A percentile compares a stretch with the other conserved stretches of the same genome.
These are phyloP conservation scores for Hermetia illucens DNA, from an alignment of 1,140 invertebrate species.

Conservation along the genomic window DNA sequence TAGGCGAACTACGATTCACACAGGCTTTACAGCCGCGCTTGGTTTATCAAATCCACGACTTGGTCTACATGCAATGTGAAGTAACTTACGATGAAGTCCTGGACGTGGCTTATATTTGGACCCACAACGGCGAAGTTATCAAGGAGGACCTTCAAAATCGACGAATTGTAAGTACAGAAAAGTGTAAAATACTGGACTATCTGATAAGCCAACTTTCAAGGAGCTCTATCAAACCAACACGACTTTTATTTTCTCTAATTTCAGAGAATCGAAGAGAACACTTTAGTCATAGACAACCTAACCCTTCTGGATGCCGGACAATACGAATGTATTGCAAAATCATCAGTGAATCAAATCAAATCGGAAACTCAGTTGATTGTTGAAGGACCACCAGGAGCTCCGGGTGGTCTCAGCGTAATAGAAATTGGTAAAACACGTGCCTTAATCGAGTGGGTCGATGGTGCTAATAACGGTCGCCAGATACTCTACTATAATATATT, in stretches of 20 bases:
- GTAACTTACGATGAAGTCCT: slow-evolving; percentile 66
- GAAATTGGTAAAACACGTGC: slow-evolving; percentile 61
- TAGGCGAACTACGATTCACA: slow-evolving; percentile 54
- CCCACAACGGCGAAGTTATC: slow-evolving; percentile 69
- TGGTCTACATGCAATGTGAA: slow-evolving; percentile 62
- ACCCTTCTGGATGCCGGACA: slow-evolving; percentile 74
- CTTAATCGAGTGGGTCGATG: slow-evolving; percentile 78
- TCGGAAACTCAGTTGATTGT: slow-evolving; percentile 56
- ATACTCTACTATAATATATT: slow-evolving; percentile 65
- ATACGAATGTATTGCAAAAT: slow-evolving; percentile 79
- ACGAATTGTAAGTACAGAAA: slow-evolving; percentile 31
- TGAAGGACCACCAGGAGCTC: slow-evolving; percentile 71
- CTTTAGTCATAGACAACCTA: slow-evolving; percentile 64
- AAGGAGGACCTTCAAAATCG: slow-evolving; percentile 43
- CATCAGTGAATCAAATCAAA: slow-evolving; percentile 66
- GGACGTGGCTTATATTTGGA: slow-evolving; percentile 83
- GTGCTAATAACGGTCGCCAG: slow-evolving; percentile 62
- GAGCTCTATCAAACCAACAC: too few species aligned
- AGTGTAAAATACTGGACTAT: too few species aligned
- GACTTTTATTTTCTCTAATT: slow-evolving; percentile 30
- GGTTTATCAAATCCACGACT: slow-evolving; percentile 48
- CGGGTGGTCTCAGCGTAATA: slow-evolving; percentile 61
- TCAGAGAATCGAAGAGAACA: slow-evolving; percentile 48
- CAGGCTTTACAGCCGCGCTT: slow-evolving; percentile 49
- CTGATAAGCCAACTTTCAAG: too few species aligned